These are phyloP conservation scores for Dynastes tityus DNA, from an alignment of 2,888 invertebrate species.

Conservation along the genomic window DNA sequence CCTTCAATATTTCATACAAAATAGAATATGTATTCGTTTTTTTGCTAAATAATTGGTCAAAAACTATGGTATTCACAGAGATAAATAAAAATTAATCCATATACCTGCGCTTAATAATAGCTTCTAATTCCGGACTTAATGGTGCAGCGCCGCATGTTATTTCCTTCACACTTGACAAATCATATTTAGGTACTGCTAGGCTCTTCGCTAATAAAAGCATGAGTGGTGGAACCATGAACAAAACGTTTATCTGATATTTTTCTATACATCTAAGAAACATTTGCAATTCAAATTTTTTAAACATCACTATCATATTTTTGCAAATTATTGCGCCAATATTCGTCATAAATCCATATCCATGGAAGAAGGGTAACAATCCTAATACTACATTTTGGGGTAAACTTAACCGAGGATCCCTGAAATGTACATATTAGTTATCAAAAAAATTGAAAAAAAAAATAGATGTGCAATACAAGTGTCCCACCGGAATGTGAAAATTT, in stretches of 20 bases:
- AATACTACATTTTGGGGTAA: constrained; percentile 48
- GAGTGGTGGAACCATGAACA: constrained; percentile 72
- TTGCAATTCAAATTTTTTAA: constrained; percentile 79
- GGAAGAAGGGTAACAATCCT: constrained; percentile 62
- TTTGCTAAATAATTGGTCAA: no score
- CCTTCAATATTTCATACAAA: no score
- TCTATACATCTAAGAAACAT: constrained; percentile 79
- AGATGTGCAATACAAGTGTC: no score
- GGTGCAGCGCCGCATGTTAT: constrained; percentile 72
- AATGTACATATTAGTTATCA: background rate
- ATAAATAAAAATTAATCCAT: no score
- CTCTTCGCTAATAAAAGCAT: constrained; percentile 72
- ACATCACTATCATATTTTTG: constrained; percentile 56
- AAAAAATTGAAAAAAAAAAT: background rate
- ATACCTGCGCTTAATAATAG: constrained; percentile 45
- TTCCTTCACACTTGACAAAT: constrained; percentile 68
- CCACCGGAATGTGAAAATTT: no score
- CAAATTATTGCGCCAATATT: constrained; percentile 57
- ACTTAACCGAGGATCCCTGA: constrained; percentile 48
- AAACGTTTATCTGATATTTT: constrained; percentile 67
- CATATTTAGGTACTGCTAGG: constrained; percentile 68
- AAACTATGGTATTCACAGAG: no score
- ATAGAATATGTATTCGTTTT: no score
- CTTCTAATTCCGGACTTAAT: constrained; percentile 39
- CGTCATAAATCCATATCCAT: constrained; percentile 61